These are phyloP conservation scores for Marisa cornuarietis DNA, from an alignment of 1,140 invertebrate species.

Conservation along the genomic window DNA sequence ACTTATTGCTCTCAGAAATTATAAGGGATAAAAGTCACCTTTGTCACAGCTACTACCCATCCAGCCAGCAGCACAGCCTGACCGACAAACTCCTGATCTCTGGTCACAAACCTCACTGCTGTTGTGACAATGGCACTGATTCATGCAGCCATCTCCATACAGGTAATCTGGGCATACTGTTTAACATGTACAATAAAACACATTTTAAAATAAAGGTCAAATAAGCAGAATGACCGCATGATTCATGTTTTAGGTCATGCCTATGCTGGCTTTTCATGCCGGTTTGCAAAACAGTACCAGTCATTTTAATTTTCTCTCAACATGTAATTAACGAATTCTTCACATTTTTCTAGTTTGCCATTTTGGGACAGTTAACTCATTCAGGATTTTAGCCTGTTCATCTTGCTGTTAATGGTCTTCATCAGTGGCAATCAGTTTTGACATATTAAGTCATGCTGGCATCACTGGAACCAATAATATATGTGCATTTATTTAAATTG, in stretches of 20 bases:
- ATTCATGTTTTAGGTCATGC: too few species aligned
- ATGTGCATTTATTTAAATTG: not conserved
- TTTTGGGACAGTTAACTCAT: too few species aligned
- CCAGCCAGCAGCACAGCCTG: slow-evolving; percentile 49
- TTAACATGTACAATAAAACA: not conserved
- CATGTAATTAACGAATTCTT: too few species aligned
- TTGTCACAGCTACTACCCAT: slow-evolving; percentile 36
- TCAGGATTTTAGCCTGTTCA: too few species aligned
- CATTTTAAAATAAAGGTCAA: not conserved
- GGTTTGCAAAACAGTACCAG: too few species aligned
- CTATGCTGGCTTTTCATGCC: too few species aligned
- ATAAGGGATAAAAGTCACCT: slow-evolving; percentile 32
- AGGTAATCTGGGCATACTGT: slow-evolving; percentile 38
- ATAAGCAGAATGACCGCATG: too few species aligned
- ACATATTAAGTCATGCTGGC: too few species aligned
- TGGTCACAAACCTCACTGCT: slow-evolving; percentile 31
- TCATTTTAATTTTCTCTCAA: too few species aligned
- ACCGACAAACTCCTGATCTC: slow-evolving; percentile 24
- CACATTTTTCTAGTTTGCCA: too few species aligned
- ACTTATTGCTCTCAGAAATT: not conserved
- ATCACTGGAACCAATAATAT: not conserved
- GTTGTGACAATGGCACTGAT: slow-evolving; percentile 47
- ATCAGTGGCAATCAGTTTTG: too few species aligned
- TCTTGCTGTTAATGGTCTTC: too few species aligned
- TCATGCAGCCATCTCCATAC: slow-evolving; percentile 40